Evolutionary conservation across 1,140 invertebrate species (phyloP).

Genomic region (Diploscapter pachys): DNA sequence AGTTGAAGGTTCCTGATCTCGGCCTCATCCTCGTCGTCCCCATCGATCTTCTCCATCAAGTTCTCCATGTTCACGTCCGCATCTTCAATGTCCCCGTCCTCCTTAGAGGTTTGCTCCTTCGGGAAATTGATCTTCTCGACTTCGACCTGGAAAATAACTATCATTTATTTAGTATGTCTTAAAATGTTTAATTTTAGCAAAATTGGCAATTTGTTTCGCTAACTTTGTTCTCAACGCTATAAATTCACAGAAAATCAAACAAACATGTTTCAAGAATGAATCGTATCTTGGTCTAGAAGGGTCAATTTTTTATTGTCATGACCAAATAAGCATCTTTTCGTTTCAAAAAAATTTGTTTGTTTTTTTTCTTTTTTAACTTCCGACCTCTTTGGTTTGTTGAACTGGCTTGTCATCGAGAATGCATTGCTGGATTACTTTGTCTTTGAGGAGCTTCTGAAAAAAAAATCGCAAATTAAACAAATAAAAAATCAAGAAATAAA

Average conservation of each 20-base stretch:
- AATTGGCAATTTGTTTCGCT: no score
- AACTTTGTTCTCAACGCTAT: no score
- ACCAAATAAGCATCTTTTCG: no score
- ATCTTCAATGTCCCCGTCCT: slow-evolving; percentile 4
- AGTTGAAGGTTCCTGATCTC: slow-evolving; percentile 58
- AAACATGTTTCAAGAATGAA: no score
- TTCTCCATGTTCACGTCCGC: not conserved
- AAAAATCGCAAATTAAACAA: no score
- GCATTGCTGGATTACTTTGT: slow-evolving; percentile 82
- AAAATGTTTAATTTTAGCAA: no score
- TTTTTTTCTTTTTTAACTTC: not conserved
- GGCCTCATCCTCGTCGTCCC: slow-evolving; percentile 85
- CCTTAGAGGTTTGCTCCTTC: not conserved
- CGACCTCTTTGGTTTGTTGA: slow-evolving; percentile 34
- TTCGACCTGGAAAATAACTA: slow-evolving; percentile 35
- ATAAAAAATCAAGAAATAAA: no score
- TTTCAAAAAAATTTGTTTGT: no score
- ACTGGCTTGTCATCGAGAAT: slow-evolving; percentile 65
- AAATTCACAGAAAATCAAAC: no score
- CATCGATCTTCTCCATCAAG: slow-evolving; percentile 64
- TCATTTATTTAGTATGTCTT: slow-evolving; percentile 11
- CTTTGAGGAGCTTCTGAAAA: slow-evolving; percentile 34
- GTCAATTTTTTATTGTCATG: no score
- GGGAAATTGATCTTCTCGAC: slow-evolving; percentile 32
- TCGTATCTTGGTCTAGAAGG: no score